phyloP scores from a whole-genome alignment of 2,113 vertebrate species.

The Probosciger aterrimus region DNA sequence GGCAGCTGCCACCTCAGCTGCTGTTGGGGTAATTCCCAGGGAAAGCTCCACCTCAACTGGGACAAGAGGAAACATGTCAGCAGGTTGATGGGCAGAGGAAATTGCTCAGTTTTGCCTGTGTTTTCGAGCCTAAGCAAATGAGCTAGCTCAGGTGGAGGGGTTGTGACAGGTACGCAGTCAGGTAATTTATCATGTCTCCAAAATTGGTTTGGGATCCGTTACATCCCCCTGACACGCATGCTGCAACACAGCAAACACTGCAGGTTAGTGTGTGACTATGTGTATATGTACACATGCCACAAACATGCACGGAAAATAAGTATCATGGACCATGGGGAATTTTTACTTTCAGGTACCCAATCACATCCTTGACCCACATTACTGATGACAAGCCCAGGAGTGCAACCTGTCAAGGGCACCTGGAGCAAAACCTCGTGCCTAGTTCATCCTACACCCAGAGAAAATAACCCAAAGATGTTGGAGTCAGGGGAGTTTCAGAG shows the following conservation, averaged over 20 bases:
- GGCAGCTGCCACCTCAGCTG: neutral
- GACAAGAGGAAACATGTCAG: neutral
- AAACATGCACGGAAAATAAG: neutral
- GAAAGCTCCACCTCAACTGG: neutral
- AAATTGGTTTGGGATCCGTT: neutral
- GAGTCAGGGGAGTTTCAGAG: neutral
- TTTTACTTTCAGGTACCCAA: neutral
- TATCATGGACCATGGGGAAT: neutral
- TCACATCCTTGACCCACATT: fast-evolving
- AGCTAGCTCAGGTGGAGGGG: neutral
- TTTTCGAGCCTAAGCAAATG: neutral
- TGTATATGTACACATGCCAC: fast-evolving
- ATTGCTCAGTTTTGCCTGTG: neutral
- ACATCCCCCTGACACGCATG: fast-evolving
- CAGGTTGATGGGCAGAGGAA: neutral
- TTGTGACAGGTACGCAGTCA: neutral
- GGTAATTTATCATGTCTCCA: neutral
- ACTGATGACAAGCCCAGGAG: neutral
- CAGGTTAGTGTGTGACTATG: fast-evolving
- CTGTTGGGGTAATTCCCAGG: neutral
- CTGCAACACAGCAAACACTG: neutral
- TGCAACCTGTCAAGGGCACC: neutral
- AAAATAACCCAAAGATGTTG: neutral
- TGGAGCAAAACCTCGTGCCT: neutral
- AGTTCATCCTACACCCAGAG: neutral